Evolutionary conservation across 2,113 vertebrate genomes (phyloP).

Genomic region (Scytalopus superciliaris): DNA sequence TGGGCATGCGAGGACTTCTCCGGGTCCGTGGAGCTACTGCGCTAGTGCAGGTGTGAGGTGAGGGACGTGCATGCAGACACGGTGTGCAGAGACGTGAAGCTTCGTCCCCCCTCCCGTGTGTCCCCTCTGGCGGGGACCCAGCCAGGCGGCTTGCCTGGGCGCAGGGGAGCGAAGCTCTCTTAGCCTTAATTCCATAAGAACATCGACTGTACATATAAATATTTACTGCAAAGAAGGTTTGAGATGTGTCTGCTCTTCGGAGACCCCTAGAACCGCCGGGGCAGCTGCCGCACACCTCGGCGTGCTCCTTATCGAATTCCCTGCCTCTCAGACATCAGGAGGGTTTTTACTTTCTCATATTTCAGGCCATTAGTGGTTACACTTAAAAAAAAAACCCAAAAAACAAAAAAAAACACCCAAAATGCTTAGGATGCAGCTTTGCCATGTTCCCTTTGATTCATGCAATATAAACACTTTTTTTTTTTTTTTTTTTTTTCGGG

Average conservation of each 20-base stretch:
- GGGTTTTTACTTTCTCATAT: not conserved
- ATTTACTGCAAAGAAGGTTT: constrained; percentile 63
- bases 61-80: constrained; percentile 58
- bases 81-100: constrained; percentile 42
- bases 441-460: constrained; percentile 44
- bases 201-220: constrained; percentile 72
- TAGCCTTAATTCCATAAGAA: constrained; percentile 52
- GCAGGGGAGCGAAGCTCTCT: not conserved
- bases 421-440: constrained; percentile 41
- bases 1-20: constrained; percentile 68
- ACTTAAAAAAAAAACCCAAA: not conserved
- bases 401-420: too few species aligned
- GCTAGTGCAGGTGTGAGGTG: constrained; percentile 21
- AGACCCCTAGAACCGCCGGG: constrained; percentile 47
- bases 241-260: constrained; percentile 68
- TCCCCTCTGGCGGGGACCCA: accelerated
- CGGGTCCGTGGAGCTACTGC: constrained; percentile 39
- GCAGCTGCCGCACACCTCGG: constrained; percentile 13
- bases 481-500: not conserved
- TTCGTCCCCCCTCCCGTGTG: not conserved
- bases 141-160: not conserved
- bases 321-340: constrained; percentile 2
- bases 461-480: not conserved
- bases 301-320: not conserved
- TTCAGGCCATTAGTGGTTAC: constrained; percentile 39